These are phyloP conservation scores for Chelon labrosus DNA, from an alignment of 2,797 vertebrate genomes.

Conservation along the genomic window DNA sequence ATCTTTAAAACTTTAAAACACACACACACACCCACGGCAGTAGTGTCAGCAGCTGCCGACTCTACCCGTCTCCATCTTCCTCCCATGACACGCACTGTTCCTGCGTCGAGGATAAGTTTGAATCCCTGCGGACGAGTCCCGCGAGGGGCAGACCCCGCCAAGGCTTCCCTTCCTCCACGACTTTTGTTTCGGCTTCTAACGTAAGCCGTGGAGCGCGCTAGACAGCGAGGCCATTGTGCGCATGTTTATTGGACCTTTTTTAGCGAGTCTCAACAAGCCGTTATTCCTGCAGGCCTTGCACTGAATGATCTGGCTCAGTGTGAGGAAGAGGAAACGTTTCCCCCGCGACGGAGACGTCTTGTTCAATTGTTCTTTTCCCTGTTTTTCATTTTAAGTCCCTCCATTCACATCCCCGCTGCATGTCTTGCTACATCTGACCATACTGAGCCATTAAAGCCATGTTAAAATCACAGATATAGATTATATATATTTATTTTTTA, in stretches of 20 bases:
- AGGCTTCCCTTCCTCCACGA: neutral
- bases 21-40: conserved; percentile 26
- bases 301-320: conserved; percentile 32
- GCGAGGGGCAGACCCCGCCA: neutral
- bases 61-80: conserved; percentile 15
- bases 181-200: conserved; percentile 13
- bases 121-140: conserved; percentile 10
- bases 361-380: conserved; percentile 13
- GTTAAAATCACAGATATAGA: neutral
- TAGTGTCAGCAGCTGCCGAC: conserved; percentile 55
- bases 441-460: neutral
- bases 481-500: too few species aligned
- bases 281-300: conserved; percentile 38
- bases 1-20: conserved; percentile 58
- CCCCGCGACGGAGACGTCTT: conserved; percentile 16
- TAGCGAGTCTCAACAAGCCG: conserved; percentile 44
- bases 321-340: conserved; percentile 51
- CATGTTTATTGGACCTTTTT: conserved; percentile 47
- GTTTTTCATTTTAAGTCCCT: neutral
- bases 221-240: conserved; percentile 51
- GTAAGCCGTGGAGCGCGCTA: conserved; percentile 6
- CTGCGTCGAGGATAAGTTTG: conserved; percentile 19
- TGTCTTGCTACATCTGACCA: neutral
- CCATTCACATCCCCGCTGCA: neutral
- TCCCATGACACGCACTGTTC: conserved; percentile 1